Evolutionary conservation across 2,113 vertebrate species (phyloP).

Genomic region (Lonchura striata): DNA sequence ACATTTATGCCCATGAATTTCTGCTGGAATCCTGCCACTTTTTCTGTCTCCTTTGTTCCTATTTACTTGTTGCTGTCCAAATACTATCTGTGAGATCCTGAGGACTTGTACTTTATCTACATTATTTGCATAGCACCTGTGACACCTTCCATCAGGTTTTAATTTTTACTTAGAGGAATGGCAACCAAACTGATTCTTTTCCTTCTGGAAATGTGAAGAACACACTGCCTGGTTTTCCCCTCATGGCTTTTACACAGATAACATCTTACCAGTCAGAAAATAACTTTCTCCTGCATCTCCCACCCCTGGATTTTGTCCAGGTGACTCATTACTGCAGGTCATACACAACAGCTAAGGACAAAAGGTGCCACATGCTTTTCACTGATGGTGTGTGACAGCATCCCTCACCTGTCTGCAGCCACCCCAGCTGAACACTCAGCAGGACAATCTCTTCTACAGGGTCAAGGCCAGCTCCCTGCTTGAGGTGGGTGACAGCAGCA

Average conservation of each 20-base stretch:
- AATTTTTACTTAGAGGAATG: fast-evolving
- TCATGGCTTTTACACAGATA: neutral
- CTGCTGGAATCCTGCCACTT: neutral
- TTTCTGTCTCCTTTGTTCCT: neutral
- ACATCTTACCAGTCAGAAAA: neutral
- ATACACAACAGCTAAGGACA: neutral
- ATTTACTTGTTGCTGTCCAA: neutral
- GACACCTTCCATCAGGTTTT: neutral
- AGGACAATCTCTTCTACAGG: neutral
- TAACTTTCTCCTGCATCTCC: neutral
- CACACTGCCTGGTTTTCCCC: fast-evolving
- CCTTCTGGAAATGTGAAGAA: neutral
- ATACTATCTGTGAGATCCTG: neutral
- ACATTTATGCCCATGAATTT: neutral
- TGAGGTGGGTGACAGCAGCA: neutral
- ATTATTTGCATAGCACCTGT: neutral
- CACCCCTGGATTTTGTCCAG: neutral
- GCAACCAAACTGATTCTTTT: neutral
- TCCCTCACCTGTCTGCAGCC: neutral
- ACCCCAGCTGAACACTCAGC: neutral
- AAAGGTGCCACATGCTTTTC: neutral
- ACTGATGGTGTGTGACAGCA: neutral
- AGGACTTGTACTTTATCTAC: neutral
- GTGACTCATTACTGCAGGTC: neutral
- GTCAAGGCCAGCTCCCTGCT: neutral